Conservation (phyloP, 2,888 invertebrate species). For the Altica lythri region DNA sequence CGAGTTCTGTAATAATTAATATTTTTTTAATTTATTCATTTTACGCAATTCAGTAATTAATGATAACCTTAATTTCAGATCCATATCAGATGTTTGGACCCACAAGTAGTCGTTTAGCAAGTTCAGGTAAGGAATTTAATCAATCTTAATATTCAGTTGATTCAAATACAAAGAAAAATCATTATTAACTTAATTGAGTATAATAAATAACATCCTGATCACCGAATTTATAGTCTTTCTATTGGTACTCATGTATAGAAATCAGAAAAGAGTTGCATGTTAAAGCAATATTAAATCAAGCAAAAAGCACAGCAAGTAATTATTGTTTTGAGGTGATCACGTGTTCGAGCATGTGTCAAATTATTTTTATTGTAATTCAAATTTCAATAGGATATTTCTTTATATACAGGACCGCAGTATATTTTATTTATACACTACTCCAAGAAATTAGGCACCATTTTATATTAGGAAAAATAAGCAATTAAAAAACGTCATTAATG, state of each 20-base stretch:
- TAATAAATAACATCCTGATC: no score
- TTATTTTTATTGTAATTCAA: conserved; percentile 29
- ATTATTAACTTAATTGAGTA: no score
- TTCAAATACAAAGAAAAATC: neutral
- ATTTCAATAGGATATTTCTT: conserved; percentile 16
- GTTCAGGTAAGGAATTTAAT: conserved; percentile 80
- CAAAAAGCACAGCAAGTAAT: conserved; percentile 43
- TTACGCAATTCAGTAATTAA: conserved; percentile 38
- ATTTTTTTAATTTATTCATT: no score
- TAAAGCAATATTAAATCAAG: conserved; percentile 53
- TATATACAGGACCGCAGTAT: no score
- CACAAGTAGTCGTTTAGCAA: conserved; percentile 93
- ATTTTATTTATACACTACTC: no score
- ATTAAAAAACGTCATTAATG: no score
- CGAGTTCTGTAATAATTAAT: no score
- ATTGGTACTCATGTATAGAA: conserved; percentile 6
- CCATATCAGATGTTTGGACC: conserved; percentile 98
- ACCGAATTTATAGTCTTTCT: no score
- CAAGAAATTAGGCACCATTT: no score
- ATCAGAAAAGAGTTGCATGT: conserved; percentile 50
- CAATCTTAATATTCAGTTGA: conserved; percentile 39
- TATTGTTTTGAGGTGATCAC: conserved; percentile 44
- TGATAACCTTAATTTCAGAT: conserved; percentile 68
- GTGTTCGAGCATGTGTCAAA: conserved; percentile 41
- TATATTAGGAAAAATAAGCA: no score